Conservation (phyloP, 2,797 vertebrate species). For the Rhyacichthys aspro region DNA sequence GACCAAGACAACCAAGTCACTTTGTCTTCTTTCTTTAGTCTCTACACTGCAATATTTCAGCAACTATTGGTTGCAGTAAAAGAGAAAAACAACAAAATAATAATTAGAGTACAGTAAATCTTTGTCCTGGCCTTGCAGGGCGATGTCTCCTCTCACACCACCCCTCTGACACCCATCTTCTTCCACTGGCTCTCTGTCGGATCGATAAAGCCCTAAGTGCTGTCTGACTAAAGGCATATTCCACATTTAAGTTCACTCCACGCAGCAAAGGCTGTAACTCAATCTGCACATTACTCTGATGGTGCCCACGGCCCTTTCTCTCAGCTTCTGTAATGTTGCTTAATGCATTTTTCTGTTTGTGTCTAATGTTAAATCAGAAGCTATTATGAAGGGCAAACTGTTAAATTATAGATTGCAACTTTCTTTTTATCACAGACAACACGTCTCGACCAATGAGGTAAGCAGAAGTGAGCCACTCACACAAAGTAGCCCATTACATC, state of each 20-base stretch:
- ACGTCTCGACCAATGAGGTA: constrained; percentile 3
- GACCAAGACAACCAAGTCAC: too few species aligned
- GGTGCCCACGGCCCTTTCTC: constrained; percentile 43
- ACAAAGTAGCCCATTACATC: constrained; percentile 3
- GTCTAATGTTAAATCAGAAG: constrained; percentile 10
- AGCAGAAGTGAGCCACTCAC: neutral
- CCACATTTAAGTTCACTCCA: constrained; percentile 67
- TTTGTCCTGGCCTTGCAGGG: constrained; percentile 13
- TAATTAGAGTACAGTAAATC: constrained; percentile 17
- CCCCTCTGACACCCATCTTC: constrained; percentile 42
- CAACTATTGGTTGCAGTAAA: neutral
- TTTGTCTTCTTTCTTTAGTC: constrained; percentile 4
- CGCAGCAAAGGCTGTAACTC: constrained; percentile 56
- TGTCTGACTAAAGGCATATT: constrained; percentile 71
- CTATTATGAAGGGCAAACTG: constrained; percentile 13
- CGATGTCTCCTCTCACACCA: constrained; percentile 21
- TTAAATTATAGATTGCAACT: constrained; percentile 20
- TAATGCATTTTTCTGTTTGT: constrained; percentile 28
- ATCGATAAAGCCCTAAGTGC: constrained; percentile 72
- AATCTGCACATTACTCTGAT: constrained; percentile 53
- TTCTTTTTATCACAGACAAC: constrained; percentile 17
- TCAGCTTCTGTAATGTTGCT: constrained; percentile 48
- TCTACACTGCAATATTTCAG: constrained; percentile 13
- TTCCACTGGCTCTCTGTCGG: constrained; percentile 49
- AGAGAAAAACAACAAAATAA: constrained; percentile 4